A percentile compares a stretch with the other conserved stretches of the same genome.
phyloP scores from a whole-genome alignment of 2,888 invertebrate genomes.

The Trissoscelio sp. region DNA sequence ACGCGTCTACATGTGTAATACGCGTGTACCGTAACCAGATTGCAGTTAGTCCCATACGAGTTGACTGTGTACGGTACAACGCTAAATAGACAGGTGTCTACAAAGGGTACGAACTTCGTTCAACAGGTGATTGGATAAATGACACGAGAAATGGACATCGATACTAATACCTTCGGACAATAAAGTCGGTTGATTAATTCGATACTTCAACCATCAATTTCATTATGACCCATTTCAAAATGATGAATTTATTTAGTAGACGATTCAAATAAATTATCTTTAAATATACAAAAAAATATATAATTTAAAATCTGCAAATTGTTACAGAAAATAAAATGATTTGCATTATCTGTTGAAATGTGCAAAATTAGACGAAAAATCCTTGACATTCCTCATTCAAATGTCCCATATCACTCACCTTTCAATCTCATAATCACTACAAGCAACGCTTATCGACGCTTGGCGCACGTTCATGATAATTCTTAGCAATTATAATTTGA shows the following conservation, averaged over 20 bases:
- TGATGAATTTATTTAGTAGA: too few species aligned
- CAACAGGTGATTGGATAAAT: constrained; percentile 82
- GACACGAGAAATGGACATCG: constrained; percentile 78
- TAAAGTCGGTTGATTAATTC: constrained; percentile 50
- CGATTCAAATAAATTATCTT: too few species aligned
- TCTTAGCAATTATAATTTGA: constrained; percentile 50
- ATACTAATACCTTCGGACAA: constrained; percentile 78
- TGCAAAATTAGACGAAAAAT: not conserved
- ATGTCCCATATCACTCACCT: constrained; percentile 14
- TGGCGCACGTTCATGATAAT: constrained; percentile 28
- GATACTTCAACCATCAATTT: constrained; percentile 6
- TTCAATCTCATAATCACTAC: constrained; percentile 46
- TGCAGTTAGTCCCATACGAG: constrained; percentile 56
- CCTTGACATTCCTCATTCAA: constrained; percentile 44
- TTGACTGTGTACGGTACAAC: constrained; percentile 18
- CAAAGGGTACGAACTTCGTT: constrained; percentile 71
- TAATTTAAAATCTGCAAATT: too few species aligned
- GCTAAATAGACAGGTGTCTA: constrained; percentile 62
- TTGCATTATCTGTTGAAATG: too few species aligned
- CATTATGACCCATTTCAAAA: too few species aligned
- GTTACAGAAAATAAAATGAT: too few species aligned
- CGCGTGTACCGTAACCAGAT: constrained; percentile 66
- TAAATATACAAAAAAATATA: too few species aligned
- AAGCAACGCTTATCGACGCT: constrained; percentile 41
- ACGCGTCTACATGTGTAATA: constrained; percentile 69